phyloP scores from a whole-genome alignment of 2,888 invertebrate species.

The Rhaphigaster nebulosa region DNA sequence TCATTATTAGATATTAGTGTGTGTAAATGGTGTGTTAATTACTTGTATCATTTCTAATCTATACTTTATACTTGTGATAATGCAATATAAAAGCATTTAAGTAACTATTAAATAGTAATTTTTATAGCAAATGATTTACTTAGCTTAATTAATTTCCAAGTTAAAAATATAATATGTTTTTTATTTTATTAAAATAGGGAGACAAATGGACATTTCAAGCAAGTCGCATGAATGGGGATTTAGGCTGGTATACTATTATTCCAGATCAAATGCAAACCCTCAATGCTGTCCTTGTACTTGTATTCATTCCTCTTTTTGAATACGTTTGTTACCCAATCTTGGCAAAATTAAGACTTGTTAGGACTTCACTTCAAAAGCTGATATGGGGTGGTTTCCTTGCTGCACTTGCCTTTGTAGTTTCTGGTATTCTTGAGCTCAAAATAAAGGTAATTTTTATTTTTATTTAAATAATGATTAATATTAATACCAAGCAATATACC shows the following conservation, averaged over 20 bases:
- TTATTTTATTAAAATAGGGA: conserved; percentile 64
- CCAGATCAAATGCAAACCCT: conserved; percentile 97
- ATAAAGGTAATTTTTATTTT: conserved; percentile 68
- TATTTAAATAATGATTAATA: no score
- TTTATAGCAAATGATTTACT: background rate
- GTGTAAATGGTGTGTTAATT: background rate
- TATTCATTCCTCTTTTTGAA: conserved; percentile 89
- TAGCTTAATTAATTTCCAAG: background rate
- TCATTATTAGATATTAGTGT: background rate
- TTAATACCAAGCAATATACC: no score
- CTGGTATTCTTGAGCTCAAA: conserved; percentile 75
- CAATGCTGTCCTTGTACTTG: conserved; percentile 87
- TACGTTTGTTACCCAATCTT: conserved; percentile 84
- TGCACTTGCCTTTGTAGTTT: conserved; percentile 85
- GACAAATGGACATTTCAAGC: conserved; percentile 75
- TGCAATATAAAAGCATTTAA: background rate
- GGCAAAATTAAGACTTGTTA: conserved; percentile 77
- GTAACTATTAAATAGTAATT: background rate
- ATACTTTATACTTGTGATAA: background rate
- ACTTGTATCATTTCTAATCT: background rate
- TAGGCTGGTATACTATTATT: conserved; percentile 80
- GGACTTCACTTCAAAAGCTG: conserved; percentile 88
- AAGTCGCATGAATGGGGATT: conserved; percentile 85
- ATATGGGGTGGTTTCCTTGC: conserved; percentile 89
- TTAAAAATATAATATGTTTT: background rate